Base-by-base conservation (phyloP, 2,113 vertebrate genomes). In the Tonatia bakeri region DNA sequence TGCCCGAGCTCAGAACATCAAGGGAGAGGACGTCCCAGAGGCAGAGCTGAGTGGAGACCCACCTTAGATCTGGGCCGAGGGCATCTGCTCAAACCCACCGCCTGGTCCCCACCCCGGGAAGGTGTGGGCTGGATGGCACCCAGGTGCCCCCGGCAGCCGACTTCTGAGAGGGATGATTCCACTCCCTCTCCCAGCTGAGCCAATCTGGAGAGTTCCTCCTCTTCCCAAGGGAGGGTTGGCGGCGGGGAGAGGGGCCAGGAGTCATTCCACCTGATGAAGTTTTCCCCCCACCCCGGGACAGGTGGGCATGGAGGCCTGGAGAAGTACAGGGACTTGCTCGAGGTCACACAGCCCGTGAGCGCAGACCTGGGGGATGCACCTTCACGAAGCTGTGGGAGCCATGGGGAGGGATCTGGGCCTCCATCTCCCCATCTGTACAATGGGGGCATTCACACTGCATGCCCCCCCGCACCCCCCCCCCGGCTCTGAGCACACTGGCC, bases 201-300 rank as follows among this genome's bases (percentile, higher is more conserved):
- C 36, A 1, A 3, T 38, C 38, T 16, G 43, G 15, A 52, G 17
- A 19, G 1, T 28, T 54, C 47, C 36, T 79, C 43, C 16, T 65
- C 54, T 20, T 79, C 70, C 84, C 40, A 0, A 24, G 17, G 75
- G 7, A 7, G 20, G 64, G 28, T 1, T 13, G 12, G 1, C 14
- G 13, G 54, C 4, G 3, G 8, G 69, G 13, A n/a, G n/a, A 56
- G 36, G 24, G 17, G 43, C 54, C 5, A 0, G 5, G 43, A 52
- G 36, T 31, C 10, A 26, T 13, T n/a, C 24, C 8, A 7, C 26
- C 45, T 28, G 36, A 2, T 24, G 64, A 24, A 6, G 20, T 56
- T 33, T 22, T 33, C 50, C 26, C 16, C 15, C 61, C 1, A 11
- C 12, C 1, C 0, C 1, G 10, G 5, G 15, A 54, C 26, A 6